Conservation (phyloP, 2,888 invertebrate species). For the Tigriopus californicus region DNA sequence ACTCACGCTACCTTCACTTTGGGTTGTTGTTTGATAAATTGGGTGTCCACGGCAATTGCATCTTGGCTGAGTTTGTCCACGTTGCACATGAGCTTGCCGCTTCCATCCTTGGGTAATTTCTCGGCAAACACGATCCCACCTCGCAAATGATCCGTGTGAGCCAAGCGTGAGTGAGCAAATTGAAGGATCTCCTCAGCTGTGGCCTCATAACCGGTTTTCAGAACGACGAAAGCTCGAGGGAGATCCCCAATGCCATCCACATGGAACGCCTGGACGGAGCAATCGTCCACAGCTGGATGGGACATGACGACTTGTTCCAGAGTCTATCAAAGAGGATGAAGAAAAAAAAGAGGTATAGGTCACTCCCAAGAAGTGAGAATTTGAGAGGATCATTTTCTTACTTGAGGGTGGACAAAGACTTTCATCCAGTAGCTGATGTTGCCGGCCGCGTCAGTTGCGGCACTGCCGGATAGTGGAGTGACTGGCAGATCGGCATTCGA, state of each 20-base stretch:
- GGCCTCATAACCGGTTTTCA: constrained; percentile 4
- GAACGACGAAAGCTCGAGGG: not conserved
- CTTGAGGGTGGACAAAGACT: not conserved
- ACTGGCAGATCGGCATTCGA: too few relatives aligned
- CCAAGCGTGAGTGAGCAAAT: not conserved
- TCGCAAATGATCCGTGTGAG: not conserved
- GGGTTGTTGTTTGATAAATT: not conserved
- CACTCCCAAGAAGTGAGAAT: too few relatives aligned
- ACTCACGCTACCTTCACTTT: not conserved
- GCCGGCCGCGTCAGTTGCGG: too few relatives aligned
- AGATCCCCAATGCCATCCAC: constrained; percentile 8
- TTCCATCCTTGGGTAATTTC: constrained; percentile 3
- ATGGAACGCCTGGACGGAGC: not conserved
- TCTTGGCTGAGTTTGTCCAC: constrained; percentile 4
- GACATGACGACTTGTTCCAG: not conserved
- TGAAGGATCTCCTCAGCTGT: constrained; percentile 1
- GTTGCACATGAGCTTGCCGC: constrained; percentile 2
- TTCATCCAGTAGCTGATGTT: not conserved
- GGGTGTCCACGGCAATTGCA: not conserved
- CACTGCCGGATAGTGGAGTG: too few relatives aligned
- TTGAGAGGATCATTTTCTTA: not conserved
- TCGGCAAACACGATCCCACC: constrained; percentile 8
- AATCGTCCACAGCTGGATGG: constrained; percentile 14
- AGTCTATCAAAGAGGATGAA: not conserved
- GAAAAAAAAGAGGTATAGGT: not conserved